These are phyloP conservation scores for Hydrozoanthus tunicans DNA, from an alignment of 64 coral and sea anemone species.

Conservation along the genomic window DNA sequence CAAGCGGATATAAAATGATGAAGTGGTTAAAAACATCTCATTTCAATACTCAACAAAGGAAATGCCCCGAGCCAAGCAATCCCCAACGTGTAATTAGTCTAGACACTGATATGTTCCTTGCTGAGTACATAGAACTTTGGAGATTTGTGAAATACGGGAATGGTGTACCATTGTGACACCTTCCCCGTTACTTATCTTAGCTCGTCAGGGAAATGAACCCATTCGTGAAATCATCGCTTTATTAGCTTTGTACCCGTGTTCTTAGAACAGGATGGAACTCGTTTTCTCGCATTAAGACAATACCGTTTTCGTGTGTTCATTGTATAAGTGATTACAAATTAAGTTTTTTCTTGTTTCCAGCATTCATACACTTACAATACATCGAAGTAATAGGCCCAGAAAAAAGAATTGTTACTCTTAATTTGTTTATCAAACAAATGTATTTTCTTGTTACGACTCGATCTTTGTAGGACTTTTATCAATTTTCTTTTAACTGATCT, in stretches of 20 bases:
- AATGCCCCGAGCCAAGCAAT: constrained; percentile 27
- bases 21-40: constrained; percentile 31
- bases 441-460: too few relatives aligned
- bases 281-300: too few relatives aligned
- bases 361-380: too few relatives aligned
- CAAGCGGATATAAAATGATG: constrained; percentile 29
- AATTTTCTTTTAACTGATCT: too few relatives aligned
- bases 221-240: constrained; percentile 3
- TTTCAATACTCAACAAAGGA: constrained; percentile 45
- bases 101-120: constrained; percentile 32
- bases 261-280: too few relatives aligned
- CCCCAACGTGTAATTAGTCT: constrained; percentile 26
- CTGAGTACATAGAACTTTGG: constrained; percentile 29
- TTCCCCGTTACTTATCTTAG: background rate
- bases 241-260: background rate
- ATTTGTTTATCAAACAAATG: too few relatives aligned
- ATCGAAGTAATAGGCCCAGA: too few relatives aligned
- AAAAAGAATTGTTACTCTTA: too few relatives aligned
- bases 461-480: too few relatives aligned
- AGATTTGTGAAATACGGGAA: background rate
- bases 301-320: too few relatives aligned
- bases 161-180: background rate
- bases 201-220: background rate
- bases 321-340: too few relatives aligned
- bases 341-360: too few relatives aligned